Evolutionary conservation across 2,113 vertebrate species (phyloP), one percentile per base, ranked within the genome.

Genomic region (Misgurnus anguillicaudatus): DNA sequence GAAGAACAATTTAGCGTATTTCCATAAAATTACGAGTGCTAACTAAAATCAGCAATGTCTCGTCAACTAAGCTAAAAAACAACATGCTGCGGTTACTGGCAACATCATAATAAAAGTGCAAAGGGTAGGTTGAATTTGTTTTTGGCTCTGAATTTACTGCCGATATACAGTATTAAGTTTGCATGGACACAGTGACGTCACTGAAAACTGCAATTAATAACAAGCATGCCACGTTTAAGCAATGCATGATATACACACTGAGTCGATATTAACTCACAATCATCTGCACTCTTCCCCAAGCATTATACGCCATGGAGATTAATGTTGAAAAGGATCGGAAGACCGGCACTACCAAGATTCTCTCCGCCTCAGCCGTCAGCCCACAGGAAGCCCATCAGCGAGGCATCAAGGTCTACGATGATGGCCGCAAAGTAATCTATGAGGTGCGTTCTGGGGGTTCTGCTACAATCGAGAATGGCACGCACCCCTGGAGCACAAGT

Each of bases 271-370:
- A 84, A 84, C 82, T 47, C 79, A 81, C 75, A 24, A 63, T 24
- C 77, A 55, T 74, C 24, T 77, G 68, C 64, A 63, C 61, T 75
- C 58, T 79, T 19, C 55, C 63, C 78, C 55, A 95, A 98, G 96
- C 95, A 88, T 92, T 97, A 92, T 98, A 95, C 92, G 96, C 96
- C 94, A 98, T 99, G 98, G 96, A 98, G 95, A 96, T 98, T 94
- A 98, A 95, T 92, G 95, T 98, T 87, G 94, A 98, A 92, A 97
- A 95, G 88, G 96, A 98, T 94, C 94, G 92, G 86, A 94, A 94
- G 88, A 99, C 95, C 45, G 97, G 98, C 69, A 95, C 96, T 91
- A 96, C 95, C 90, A 95, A 93, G 89, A 91, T 97, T 93, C 94
- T 99, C 91, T 99, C 97, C 57, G 87, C 97, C 86, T 93, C 94